Evolutionary conservation across 2,113 vertebrate genomes (phyloP), one percentile per base, ranked within the genome.

Genomic region (Cheirogaleus medius): DNA sequence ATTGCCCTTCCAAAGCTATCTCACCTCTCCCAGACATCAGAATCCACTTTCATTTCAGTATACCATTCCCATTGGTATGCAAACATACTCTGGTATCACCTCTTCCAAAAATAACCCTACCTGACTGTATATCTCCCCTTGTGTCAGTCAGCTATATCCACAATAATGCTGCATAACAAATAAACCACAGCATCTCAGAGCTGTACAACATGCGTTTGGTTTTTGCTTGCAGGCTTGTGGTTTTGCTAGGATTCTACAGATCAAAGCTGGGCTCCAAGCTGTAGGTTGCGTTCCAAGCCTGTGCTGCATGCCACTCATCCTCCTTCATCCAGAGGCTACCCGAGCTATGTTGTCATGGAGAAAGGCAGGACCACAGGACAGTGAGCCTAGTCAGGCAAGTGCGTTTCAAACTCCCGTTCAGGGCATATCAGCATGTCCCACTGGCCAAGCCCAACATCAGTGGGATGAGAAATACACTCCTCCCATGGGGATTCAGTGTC

Each of bases 11-110:
- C 32, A 52, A 76, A 95, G 42, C 34, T 25, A 0, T 29, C 47
- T 85, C 10, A 6, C 27, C 49, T 77, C 20, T 60, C 8, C 25
- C 9, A 44, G 71, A 5, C 32, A 64, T 64, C 9, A 15, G 42
- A 85, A 42, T 82, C 21, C 29, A 88, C 64, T 86, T 39, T 95
- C 8, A 5, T 68, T 44, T 64, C 17, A n/a, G 47, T 73, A 64
- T 29, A 21, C 49, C 4, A 27, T 77, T 76, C 54, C 56, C 4
- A 3, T 80, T 49, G 7, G 27, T 85, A 0, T 49, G 78, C 76
- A 90, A 93, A 95, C 32, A 56, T 64, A 76, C 54, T 96, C 63
- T 85, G 85, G 94, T 37, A 60, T 94, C 71, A 74, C n/a, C 9
- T 64, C 8, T 74, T 12, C 74, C 68, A 17, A 84, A 64, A 86